Evolutionary conservation across 1,140 invertebrate genomes (phyloP), one percentile per base, ranked within the genome.

Genomic region (Notospermus geniculatus): DNA sequence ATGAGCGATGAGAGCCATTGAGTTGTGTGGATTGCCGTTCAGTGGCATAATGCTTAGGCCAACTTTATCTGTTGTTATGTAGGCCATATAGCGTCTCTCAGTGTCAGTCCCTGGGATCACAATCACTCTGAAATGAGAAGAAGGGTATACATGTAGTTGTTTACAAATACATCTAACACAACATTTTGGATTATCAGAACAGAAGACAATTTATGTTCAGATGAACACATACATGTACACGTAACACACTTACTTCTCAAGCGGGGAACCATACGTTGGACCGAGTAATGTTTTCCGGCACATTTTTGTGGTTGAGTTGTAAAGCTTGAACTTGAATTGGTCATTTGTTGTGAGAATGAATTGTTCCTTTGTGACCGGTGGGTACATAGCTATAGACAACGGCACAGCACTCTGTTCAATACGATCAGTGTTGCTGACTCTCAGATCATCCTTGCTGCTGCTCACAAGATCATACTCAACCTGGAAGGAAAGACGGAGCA

Each of bases 11-110:
- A 87, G 77, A 2, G 84, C 87, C 57, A 86, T 83, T 64, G 85
- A 84, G 70, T 87, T 88, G 75, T 86, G 89, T 23, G 88, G 89
- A 77, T 90, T 90, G 2, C 89, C 90, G 77, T 88, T 86, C 0
- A 88, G 71, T 2, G 88, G 87, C 66, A 88, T 72, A 60, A 86
- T 85, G 71, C 87, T 85, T 28, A 90, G 73, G 1, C 88, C 89
- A 45, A 90, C 85, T 64, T 88, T 83, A 67, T 86, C 86, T 27
- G 84, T 80, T 5, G 85, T 88, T 0, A 84, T 80, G 69, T 88
- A 90, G 27, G 87, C 69, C 60, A 89, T 71, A 69, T 88, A 88
- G 22, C 68, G 60, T 17, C 75, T 73, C 30, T 71, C 69, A 36
- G 77, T 71, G 50, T 74, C 70, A 50, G 59, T 59, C 17, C 72